phyloP scores from a whole-genome alignment of 1,140 invertebrate genomes.

The Spodoptera frugiperda region DNA sequence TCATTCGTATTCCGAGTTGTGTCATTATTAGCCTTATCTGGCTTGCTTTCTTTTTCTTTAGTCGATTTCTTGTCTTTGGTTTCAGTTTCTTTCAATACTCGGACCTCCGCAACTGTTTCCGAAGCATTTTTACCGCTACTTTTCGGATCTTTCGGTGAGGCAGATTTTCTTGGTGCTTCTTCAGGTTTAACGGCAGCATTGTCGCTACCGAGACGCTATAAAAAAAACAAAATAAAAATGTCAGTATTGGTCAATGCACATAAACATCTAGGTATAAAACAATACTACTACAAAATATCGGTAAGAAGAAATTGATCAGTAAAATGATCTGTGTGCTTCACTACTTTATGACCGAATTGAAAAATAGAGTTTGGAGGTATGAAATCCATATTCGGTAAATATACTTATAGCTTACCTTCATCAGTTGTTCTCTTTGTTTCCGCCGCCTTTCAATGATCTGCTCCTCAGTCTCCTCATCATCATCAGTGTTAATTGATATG shows the following conservation, averaged over 20 bases:
- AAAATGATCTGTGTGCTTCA: too few species aligned
- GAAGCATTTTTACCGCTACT: neutral
- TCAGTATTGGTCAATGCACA: neutral
- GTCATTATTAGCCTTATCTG: constrained; percentile 7
- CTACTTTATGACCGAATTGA: too few species aligned
- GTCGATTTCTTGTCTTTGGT: constrained; percentile 18
- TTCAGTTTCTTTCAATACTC: neutral
- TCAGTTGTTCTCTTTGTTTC: constrained; percentile 95
- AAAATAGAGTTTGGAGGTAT: too few species aligned
- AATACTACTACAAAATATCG: neutral
- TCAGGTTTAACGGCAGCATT: constrained; percentile 59
- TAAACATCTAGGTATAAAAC: neutral
- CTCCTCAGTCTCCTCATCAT: constrained; percentile 98
- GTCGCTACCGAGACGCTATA: constrained; percentile 75
- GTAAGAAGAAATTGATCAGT: too few species aligned
- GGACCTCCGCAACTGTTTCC: constrained; percentile 2
- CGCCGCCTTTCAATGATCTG: constrained; percentile 96
- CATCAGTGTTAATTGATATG: constrained; percentile 92
- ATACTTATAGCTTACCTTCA: constrained; percentile 88
- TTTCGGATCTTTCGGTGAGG: neutral
- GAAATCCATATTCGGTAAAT: too few species aligned
- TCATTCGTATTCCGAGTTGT: constrained; percentile 47
- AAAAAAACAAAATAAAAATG: neutral
- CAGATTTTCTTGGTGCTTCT: neutral
- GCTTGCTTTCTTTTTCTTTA: constrained; percentile 17